Percentiles rank a stretch among this genome's conserved stretches.
Conservation (phyloP, 53 echinoderm and acorn worm genomes). For the Apostichopus leukothele region DNA sequence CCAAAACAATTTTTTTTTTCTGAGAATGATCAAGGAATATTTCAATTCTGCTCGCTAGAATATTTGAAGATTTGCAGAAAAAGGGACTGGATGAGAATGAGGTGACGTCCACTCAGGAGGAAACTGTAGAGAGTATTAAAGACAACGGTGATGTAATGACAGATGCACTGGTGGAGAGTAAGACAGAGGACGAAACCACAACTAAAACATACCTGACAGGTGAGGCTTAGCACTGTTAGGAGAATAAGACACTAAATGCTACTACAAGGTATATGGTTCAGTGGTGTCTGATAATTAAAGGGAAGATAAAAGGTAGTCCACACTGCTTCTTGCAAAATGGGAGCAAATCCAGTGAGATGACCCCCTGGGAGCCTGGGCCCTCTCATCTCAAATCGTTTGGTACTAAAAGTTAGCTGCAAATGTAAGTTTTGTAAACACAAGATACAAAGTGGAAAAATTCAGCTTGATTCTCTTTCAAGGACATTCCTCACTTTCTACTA, state of each 20-base stretch:
- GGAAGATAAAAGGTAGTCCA: no score
- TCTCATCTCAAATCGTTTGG: no score
- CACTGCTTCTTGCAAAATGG: no score
- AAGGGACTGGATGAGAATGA: neutral
- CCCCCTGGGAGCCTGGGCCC: no score
- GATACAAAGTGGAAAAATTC: no score
- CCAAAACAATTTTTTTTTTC: neutral
- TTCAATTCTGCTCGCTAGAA: neutral
- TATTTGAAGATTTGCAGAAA: slow-evolving; percentile 47
- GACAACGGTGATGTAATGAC: neutral
- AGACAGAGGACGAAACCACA: neutral
- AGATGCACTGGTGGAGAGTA: slow-evolving; percentile 24
- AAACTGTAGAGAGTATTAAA: neutral
- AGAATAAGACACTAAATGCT: neutral
- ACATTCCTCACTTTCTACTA: no score
- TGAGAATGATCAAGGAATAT: neutral
- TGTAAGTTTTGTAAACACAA: no score
- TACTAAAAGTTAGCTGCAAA: no score
- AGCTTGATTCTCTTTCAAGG: no score
- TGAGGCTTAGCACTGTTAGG: neutral
- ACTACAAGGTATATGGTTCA: no score
- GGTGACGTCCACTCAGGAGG: neutral
- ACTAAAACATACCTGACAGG: slow-evolving; percentile 1
- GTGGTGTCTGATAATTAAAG: no score
- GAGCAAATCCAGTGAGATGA: no score